Percentiles rank a stretch among this genome's conserved stretches.
phyloP scores from a whole-genome alignment of 2,888 invertebrate species.

The Anorthoa munda region DNA sequence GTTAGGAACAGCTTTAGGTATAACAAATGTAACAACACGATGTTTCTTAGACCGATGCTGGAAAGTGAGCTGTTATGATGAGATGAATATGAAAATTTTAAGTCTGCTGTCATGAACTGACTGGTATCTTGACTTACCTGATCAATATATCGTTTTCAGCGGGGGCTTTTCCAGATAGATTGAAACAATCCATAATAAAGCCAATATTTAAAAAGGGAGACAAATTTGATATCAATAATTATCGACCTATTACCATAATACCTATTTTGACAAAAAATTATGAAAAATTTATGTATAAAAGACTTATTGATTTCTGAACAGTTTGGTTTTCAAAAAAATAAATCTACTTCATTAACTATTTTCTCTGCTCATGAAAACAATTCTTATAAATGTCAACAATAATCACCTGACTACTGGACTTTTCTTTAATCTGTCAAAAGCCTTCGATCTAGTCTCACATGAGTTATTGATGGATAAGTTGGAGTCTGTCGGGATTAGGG shows the following conservation, averaged over 20 bases:
- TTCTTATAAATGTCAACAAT: too few relatives aligned
- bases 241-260: too few relatives aligned
- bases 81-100: background rate
- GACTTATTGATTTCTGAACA: too few relatives aligned
- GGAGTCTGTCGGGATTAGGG: background rate
- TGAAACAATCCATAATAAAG: background rate
- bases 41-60: background rate
- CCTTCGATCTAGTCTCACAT: background rate
- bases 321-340: too few relatives aligned
- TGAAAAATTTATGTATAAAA: too few relatives aligned
- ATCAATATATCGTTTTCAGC: background rate
- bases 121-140: background rate
- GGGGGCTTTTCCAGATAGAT: background rate
- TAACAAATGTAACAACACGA: background rate
- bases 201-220: too few relatives aligned
- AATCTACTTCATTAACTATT: too few relatives aligned
- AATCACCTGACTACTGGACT: background rate
- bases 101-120: background rate
- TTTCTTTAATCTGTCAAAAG: constrained; percentile 1
- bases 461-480: too few relatives aligned
- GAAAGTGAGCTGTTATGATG: background rate
- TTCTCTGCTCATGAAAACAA: too few relatives aligned
- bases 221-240: too few relatives aligned
- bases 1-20: too few relatives aligned
- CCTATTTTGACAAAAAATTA: too few relatives aligned